These are phyloP conservation scores for Solenopsis invicta DNA, from an alignment of 1,140 invertebrate genomes.

Conservation along the genomic window DNA sequence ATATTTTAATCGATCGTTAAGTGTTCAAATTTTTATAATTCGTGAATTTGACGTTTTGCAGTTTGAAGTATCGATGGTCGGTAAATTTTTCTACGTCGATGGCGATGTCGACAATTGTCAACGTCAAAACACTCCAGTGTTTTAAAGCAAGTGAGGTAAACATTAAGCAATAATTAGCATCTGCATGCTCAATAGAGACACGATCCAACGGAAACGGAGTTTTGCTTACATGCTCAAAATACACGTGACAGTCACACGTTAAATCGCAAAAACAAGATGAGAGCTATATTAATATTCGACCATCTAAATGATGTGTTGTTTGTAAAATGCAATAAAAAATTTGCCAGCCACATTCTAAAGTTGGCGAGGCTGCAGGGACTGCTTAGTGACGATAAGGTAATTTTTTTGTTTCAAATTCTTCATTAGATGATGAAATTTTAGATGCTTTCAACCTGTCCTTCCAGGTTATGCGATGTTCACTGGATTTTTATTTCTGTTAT, in stretches of 20 bases:
- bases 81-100: neutral
- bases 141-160: constrained; percentile 4
- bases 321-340: constrained; percentile 92
- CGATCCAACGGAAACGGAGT: neutral
- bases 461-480: too few relatives aligned
- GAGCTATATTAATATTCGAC: constrained; percentile 92
- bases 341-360: constrained; percentile 90
- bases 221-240: neutral
- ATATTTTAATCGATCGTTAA: neutral
- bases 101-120: neutral
- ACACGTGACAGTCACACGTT: neutral
- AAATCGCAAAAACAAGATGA: constrained; percentile 86
- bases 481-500: too few relatives aligned
- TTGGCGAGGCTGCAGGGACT: constrained; percentile 90
- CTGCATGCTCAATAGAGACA: neutral
- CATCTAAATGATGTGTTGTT: constrained; percentile 93
- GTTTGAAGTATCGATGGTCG: neutral
- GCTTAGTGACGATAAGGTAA: constrained; percentile 82
- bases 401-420: neutral
- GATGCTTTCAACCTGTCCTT: too few relatives aligned
- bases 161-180: constrained; percentile 4
- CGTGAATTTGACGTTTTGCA: neutral
- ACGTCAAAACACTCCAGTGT: neutral
- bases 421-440: too few relatives aligned
- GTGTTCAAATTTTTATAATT: neutral